A percentile compares a stretch with the other conserved stretches of the same genome.
These are phyloP conservation scores for Lithobates pipiens DNA, from an alignment of 2,797 vertebrate genomes.

Conservation along the genomic window DNA sequence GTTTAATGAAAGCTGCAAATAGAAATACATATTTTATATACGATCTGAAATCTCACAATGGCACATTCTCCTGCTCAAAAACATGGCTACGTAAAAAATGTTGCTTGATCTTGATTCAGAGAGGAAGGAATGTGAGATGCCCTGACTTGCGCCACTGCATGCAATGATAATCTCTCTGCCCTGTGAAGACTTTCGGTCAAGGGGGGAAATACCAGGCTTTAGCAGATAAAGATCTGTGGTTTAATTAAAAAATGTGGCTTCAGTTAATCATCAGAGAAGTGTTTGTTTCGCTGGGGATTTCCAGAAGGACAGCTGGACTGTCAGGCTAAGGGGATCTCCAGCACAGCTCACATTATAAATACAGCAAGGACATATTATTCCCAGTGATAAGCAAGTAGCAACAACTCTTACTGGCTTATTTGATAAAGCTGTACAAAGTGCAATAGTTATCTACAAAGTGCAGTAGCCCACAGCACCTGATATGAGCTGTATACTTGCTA, in stretches of 20 bases:
- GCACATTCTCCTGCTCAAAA: too few relatives aligned
- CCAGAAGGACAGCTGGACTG: slow-evolving; percentile 4
- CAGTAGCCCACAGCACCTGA: too few relatives aligned
- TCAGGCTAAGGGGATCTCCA: background rate
- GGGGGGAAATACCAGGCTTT: background rate
- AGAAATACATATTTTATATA: too few relatives aligned
- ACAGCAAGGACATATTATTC: background rate
- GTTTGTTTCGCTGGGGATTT: slow-evolving; percentile 1
- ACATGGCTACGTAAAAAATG: too few relatives aligned
- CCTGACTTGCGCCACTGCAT: background rate
- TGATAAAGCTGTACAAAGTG: background rate
- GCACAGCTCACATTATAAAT: background rate
- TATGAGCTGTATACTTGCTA: too few relatives aligned
- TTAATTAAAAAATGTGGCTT: slow-evolving; percentile 20
- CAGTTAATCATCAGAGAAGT: background rate
- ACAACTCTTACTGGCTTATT: too few relatives aligned
- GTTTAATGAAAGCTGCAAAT: too few relatives aligned
- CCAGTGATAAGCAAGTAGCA: too few relatives aligned
- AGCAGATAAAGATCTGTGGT: background rate
- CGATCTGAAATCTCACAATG: too few relatives aligned
- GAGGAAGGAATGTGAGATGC: too few relatives aligned
- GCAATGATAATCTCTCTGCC: background rate
- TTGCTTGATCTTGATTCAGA: too few relatives aligned
- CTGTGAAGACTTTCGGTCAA: background rate
- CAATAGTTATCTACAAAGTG: too few relatives aligned